Conservation (phyloP, 2,888 invertebrate genomes). For the Elgonia sp. region DNA sequence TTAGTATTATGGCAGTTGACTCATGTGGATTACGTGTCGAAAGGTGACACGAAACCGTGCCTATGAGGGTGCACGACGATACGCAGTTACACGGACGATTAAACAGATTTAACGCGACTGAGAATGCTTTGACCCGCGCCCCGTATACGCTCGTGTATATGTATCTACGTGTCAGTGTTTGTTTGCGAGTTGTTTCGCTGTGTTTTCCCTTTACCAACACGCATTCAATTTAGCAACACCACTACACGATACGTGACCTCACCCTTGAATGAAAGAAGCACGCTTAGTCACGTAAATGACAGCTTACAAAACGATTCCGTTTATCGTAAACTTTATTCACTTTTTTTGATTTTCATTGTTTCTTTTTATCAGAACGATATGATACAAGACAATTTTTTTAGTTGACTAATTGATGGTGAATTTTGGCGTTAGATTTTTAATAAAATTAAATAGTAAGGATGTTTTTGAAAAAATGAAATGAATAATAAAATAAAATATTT, state of each 20-base stretch:
- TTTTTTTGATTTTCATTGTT: slow-evolving; percentile 8
- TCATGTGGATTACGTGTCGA: slow-evolving; percentile 60
- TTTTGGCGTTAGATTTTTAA: slow-evolving; percentile 8
- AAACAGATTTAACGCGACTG: slow-evolving; percentile 68
- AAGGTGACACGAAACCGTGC: slow-evolving; percentile 60
- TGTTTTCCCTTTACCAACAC: slow-evolving; percentile 43
- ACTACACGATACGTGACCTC: slow-evolving; percentile 71
- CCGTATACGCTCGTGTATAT: slow-evolving; percentile 1
- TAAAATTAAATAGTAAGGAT: no score
- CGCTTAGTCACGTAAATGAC: slow-evolving; percentile 64
- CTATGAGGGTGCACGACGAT: slow-evolving; percentile 36
- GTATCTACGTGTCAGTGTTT: slow-evolving; percentile 15
- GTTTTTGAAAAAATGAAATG: no score
- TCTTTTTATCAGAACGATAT: neutral
- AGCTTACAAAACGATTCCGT: slow-evolving; percentile 50
- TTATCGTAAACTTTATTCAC: slow-evolving; percentile 26
- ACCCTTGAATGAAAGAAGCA: slow-evolving; percentile 72
- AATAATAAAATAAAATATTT: no score
- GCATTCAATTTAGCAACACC: slow-evolving; percentile 53
- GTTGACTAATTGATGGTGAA: no score
- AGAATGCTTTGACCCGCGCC: slow-evolving; percentile 63
- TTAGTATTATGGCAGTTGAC: slow-evolving; percentile 55
- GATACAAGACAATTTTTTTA: neutral
- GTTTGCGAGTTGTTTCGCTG: slow-evolving; percentile 46
- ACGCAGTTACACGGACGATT: slow-evolving; percentile 66